These are phyloP conservation scores for Diarsia dahlii DNA, from an alignment of 2,888 invertebrate species.

Conservation along the genomic window DNA sequence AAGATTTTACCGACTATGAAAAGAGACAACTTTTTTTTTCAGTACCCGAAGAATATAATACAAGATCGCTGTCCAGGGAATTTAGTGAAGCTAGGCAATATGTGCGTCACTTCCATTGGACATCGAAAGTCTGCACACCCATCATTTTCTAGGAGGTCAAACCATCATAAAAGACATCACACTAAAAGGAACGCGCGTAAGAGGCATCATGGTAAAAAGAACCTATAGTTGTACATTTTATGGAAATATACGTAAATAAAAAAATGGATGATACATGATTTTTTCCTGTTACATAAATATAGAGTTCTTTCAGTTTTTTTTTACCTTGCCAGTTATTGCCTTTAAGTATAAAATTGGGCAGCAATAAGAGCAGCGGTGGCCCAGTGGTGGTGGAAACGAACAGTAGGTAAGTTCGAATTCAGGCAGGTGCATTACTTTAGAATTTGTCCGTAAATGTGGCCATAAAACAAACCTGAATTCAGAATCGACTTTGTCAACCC, in stretches of 20 bases:
- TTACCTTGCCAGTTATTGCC: background rate
- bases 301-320: background rate
- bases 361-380: too few relatives aligned
- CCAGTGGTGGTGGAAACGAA: too few relatives aligned
- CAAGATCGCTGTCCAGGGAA: constrained; percentile 67
- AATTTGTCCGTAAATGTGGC: too few relatives aligned
- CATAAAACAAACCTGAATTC: too few relatives aligned
- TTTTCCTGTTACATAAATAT: background rate
- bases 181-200: constrained; percentile 25
- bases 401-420: too few relatives aligned
- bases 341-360: too few relatives aligned
- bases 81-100: constrained; percentile 61
- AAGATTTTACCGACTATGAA: background rate
- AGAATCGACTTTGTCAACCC: too few relatives aligned
- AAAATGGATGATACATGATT: background rate
- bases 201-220: constrained; percentile 16
- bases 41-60: constrained; percentile 71
- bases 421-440: too few relatives aligned
- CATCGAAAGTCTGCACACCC: constrained; percentile 17
- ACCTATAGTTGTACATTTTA: background rate
- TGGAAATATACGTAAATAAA: background rate
- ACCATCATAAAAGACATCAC: background rate
- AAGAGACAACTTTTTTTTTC: constrained; percentile 49
- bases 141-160: background rate
- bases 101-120: constrained; percentile 64